phyloP scores from a whole-genome alignment of 2,113 vertebrate species.

The Podarcis muralis region DNA sequence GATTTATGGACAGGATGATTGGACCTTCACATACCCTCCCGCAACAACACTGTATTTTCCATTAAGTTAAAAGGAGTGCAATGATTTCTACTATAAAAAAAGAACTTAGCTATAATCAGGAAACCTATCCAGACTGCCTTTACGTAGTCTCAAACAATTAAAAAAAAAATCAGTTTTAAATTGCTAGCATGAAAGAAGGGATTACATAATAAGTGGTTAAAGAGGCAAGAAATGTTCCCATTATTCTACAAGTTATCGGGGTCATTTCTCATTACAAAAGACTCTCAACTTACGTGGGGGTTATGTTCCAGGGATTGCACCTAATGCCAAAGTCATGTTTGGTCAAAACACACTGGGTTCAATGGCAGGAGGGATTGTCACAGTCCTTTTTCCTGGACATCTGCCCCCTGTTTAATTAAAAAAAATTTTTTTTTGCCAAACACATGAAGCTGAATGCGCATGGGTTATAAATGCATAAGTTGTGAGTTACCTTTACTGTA shows the following conservation, averaged over 20 bases:
- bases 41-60: background rate
- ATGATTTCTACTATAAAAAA: slow-evolving; percentile 17
- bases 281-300: no score
- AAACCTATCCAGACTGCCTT: slow-evolving; percentile 35
- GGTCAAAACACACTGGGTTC: no score
- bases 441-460: no score
- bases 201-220: slow-evolving; percentile 39
- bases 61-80: slow-evolving; percentile 16
- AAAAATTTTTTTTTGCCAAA: no score
- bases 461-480: no score
- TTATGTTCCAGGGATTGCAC: no score
- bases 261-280: slow-evolving; percentile 52
- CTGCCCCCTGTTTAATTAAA: no score
- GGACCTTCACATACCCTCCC: slow-evolving; percentile 29
- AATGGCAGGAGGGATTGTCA: no score
- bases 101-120: slow-evolving; percentile 51
- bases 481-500: background rate
- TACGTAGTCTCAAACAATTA: slow-evolving; percentile 54
- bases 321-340: no score
- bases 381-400: no score
- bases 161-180: slow-evolving; percentile 68
- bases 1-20: slow-evolving; percentile 43
- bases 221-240: slow-evolving; percentile 62
- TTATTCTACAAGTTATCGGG: slow-evolving; percentile 56
- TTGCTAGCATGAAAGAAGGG: slow-evolving; percentile 71